Base-by-base conservation (phyloP, 2,888 invertebrate genomes). In the Miltochrista miniata region DNA sequence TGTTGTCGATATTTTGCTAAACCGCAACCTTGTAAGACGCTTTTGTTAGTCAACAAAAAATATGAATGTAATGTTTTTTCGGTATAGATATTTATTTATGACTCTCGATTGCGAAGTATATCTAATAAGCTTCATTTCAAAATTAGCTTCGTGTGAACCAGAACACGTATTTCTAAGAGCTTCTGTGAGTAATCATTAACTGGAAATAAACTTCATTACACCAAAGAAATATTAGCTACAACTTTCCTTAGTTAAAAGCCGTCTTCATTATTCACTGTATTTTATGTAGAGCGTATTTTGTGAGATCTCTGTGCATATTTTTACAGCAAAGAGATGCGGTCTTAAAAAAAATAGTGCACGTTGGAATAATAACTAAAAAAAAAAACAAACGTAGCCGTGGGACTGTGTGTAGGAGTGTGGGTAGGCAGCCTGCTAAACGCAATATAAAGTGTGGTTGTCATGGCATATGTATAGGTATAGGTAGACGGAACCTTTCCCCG, bases 401-500 rank as follows among this genome's bases (percentile, higher is more conserved):
- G 71, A 74, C 71, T 77, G 76, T 82, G 81, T 84, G 84, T 81
- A 76, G 76, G 76, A 80, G 84, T 86, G 87, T 87, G 88, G 81
- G 90, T 87, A 88, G 88, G 84, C 85, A 79, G 82, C 76, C 81
- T 81, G 87, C 87, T 90, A 89, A 89, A 89, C 89, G 89, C 83
- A 90, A 90, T 89, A 90, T 90, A 91, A 90, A 90, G 89, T 88
- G 89, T 83, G 90, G 88, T 88, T 87, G 88, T 86, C 85, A 85
- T 85, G 74, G 79, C 74, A 76, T 80, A 82, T 76, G 81, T 86
- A 18, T 38, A 87, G 79, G 79, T 83, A 11, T 31, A 81, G 82
- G 83, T 87, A 85, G 76, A 73, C 72, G 61, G 53, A 48, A 57
- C 85, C 88, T 83, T 87, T 72, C 90, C 90, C 90, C 91, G 86